These are phyloP conservation scores for Drosophila erecta DNA, from an alignment of 1,140 invertebrate species.

Conservation along the genomic window DNA sequence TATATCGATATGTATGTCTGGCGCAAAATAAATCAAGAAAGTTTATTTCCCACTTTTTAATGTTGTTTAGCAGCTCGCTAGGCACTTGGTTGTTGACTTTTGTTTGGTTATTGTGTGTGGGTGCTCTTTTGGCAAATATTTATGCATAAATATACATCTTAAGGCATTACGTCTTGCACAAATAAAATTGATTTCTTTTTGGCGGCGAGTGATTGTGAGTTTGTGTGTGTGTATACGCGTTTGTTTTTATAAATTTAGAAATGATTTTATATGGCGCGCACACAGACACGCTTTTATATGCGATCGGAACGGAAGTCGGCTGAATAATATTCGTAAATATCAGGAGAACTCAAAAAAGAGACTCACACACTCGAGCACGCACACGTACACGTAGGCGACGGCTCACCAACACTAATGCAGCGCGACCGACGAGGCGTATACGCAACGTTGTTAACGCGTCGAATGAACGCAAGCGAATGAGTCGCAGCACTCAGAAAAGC, in stretches of 20 bases:
- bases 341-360: slow-evolving; percentile 32
- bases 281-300: slow-evolving; percentile 9
- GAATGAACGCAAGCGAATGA: slow-evolving; percentile 65
- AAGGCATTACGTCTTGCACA: slow-evolving; percentile 39
- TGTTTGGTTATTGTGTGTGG: slow-evolving; percentile 16
- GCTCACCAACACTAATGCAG: slow-evolving; percentile 33
- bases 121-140: slow-evolving; percentile 47
- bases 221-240: slow-evolving; percentile 46
- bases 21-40: slow-evolving; percentile 22
- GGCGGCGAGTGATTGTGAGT: not conserved
- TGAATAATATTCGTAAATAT: slow-evolving; percentile 32
- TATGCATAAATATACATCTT: slow-evolving; percentile 49
- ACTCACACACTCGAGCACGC: slow-evolving; percentile 5
- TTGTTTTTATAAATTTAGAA: slow-evolving; percentile 78
- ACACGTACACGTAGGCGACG: slow-evolving; percentile 7
- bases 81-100: slow-evolving; percentile 20
- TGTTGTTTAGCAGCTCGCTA: slow-evolving; percentile 23
- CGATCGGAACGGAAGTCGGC: slow-evolving; percentile 58
- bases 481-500: slow-evolving; percentile 18
- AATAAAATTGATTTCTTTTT: slow-evolving; percentile 52
- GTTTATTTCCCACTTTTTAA: slow-evolving; percentile 47
- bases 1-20: slow-evolving; percentile 20
- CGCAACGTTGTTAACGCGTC: slow-evolving; percentile 74
- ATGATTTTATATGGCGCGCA: slow-evolving; percentile 61
- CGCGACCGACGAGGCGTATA: slow-evolving; percentile 52